A percentile compares a stretch with the other conserved stretches of the same genome.
phyloP scores from a whole-genome alignment of 2,797 vertebrate genomes.

The Silurus aristotelis region DNA sequence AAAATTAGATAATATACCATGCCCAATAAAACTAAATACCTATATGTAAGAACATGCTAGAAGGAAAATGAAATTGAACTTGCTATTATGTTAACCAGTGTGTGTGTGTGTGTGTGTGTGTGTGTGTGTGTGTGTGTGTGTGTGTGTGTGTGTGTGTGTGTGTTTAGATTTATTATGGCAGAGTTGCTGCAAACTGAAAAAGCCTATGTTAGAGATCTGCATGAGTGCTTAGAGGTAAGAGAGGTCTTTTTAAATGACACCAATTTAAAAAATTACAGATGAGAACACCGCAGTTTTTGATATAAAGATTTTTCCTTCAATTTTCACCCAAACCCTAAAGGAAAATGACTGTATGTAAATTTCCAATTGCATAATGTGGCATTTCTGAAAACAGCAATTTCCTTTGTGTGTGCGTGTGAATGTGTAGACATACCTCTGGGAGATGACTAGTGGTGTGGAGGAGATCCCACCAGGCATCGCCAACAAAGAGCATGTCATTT shows the following conservation, averaged over 20 bases:
- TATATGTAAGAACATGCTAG: not conserved
- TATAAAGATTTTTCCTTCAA: not conserved
- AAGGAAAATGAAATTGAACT: not conserved
- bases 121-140: constrained; percentile 16
- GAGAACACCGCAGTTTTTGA: not conserved
- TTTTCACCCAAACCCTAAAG: not conserved
- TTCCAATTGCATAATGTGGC: not conserved
- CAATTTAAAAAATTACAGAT: not conserved
- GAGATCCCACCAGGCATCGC: constrained; percentile 90
- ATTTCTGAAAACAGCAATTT: not conserved
- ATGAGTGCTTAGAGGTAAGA: constrained; percentile 93
- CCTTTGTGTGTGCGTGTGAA: constrained; percentile 24
- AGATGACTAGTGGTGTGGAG: constrained; percentile 95
- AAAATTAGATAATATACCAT: not conserved
- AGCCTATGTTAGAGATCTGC: constrained; percentile 92
- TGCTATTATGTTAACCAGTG: not conserved
- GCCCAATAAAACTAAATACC: not conserved
- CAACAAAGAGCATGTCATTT: constrained; percentile 92
- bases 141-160: constrained; percentile 21
- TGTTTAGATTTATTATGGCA: constrained; percentile 93
- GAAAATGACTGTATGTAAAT: not conserved
- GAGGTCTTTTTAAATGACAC: not conserved
- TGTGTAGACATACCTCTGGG: constrained; percentile 93
- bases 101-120: constrained; percentile 12
- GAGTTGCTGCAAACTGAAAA: constrained; percentile 97